Evolutionary conservation across 2,888 invertebrate species (phyloP).

Genomic region (Tinea trinotella): DNA sequence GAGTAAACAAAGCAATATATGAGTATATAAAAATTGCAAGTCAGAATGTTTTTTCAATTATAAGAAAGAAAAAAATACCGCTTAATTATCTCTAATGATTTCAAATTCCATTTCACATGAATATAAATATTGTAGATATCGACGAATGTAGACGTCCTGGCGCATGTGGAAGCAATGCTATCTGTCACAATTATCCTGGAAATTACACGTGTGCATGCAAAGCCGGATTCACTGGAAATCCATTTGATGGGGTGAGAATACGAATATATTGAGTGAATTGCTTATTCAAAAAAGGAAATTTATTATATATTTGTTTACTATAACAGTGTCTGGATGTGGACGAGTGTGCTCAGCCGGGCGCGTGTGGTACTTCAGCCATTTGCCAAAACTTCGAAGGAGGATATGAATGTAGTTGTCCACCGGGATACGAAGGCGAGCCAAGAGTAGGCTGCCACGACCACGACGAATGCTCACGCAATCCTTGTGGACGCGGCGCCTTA

Average conservation of each 20-base stretch:
- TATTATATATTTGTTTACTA: not conserved
- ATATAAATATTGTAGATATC: too few relatives aligned
- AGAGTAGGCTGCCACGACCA: slow-evolving; percentile 80
- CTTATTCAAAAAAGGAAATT: not conserved
- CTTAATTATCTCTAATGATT: not conserved
- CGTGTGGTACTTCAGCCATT: slow-evolving; percentile 84
- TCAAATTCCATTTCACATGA: too few relatives aligned
- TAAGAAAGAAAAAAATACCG: too few relatives aligned
- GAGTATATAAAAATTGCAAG: too few relatives aligned
- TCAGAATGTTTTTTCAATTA: too few relatives aligned
- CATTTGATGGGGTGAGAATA: slow-evolving; percentile 67
- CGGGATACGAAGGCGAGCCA: slow-evolving; percentile 86
- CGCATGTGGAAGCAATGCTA: slow-evolving; percentile 85
- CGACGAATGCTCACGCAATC: slow-evolving; percentile 81
- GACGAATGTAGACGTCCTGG: slow-evolving; percentile 88
- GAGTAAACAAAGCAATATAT: too few relatives aligned
- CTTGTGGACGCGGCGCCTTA: slow-evolving; percentile 85
- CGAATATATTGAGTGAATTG: not conserved
- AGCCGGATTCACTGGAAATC: slow-evolving; percentile 87
- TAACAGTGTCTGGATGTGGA: slow-evolving; percentile 84
- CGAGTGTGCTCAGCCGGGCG: slow-evolving; percentile 80
- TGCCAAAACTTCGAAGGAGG: slow-evolving; percentile 87
- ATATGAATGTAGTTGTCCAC: slow-evolving; percentile 87
- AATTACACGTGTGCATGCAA: slow-evolving; percentile 91
- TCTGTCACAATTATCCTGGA: slow-evolving; percentile 87